Conservation (phyloP, 2,797 vertebrate species). For the Morelia viridis region DNA sequence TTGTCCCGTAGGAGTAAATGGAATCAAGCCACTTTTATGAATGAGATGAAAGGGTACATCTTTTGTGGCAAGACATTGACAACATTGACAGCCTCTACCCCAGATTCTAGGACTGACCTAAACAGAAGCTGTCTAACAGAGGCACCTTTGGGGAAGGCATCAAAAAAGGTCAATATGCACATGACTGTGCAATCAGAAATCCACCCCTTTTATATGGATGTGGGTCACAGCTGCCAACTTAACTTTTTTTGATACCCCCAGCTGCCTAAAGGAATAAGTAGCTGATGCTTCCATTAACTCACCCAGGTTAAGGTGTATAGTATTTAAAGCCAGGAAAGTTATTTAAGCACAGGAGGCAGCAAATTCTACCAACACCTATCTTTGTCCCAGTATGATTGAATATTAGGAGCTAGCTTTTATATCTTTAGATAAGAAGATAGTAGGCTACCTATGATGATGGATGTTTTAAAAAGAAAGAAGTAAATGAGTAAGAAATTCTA, state of each 20-base stretch:
- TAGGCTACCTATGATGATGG: not conserved
- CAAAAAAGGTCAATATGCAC: not conserved
- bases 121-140: not conserved
- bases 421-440: not conserved
- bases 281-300: not conserved
- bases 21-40: not conserved
- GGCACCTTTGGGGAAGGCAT: not conserved
- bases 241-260: not conserved
- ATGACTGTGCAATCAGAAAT: not conserved
- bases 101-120: not conserved
- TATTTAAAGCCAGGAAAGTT: not conserved
- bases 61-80: not conserved
- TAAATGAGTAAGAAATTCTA: not conserved
- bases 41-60: not conserved
- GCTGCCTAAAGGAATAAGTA: not conserved
- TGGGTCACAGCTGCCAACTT: not conserved
- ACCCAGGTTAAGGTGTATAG: not conserved
- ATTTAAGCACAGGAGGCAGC: not conserved
- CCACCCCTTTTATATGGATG: not conserved
- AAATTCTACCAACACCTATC: not conserved
- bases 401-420: not conserved
- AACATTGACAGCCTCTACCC: not conserved
- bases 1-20: too few relatives aligned
- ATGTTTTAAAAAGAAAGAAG: not conserved
- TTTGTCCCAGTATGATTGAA: not conserved